These are phyloP conservation scores for Antechinus flavipes DNA, from an alignment of 2,113 vertebrate genomes.

Conservation along the genomic window DNA sequence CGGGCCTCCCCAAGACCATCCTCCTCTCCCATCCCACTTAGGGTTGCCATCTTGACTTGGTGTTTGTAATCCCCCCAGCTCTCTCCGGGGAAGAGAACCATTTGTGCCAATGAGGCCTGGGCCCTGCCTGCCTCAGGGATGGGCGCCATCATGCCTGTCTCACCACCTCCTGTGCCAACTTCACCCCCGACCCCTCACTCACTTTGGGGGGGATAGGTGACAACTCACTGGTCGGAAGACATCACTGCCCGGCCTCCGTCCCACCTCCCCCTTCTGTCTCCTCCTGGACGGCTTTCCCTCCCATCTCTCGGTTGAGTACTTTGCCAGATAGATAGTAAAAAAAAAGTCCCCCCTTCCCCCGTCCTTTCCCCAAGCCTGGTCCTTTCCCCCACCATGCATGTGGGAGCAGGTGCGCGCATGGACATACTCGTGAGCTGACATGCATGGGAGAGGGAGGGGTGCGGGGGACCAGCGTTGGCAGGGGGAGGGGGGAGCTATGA, in stretches of 20 bases:
- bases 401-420: background rate
- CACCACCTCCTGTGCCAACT: slow-evolving; percentile 80
- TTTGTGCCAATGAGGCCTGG: slow-evolving; percentile 78
- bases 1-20: background rate
- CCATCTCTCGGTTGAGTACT: slow-evolving; percentile 67
- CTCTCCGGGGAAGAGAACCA: slow-evolving; percentile 77
- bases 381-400: slow-evolving; percentile 34
- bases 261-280: slow-evolving; percentile 19
- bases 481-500: background rate
- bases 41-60: slow-evolving; percentile 48
- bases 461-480: background rate
- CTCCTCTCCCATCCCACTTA: background rate
- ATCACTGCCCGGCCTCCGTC: slow-evolving; percentile 59
- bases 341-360: slow-evolving; percentile 30
- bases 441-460: background rate
- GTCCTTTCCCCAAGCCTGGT: slow-evolving; percentile 56
- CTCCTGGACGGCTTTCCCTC: slow-evolving; percentile 61
- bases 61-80: slow-evolving; percentile 63
- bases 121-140: slow-evolving; percentile 73
- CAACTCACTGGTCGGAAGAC: slow-evolving; percentile 69
- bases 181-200: slow-evolving; percentile 11
- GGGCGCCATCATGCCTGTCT: slow-evolving; percentile 73
- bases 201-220: slow-evolving; percentile 1
- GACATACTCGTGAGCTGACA: background rate
- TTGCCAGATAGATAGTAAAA: slow-evolving; percentile 70